Evolutionary conservation across 1,140 invertebrate genomes (phyloP), one percentile per base, ranked within the genome.

Genomic region (Drosophila paulistorum): DNA sequence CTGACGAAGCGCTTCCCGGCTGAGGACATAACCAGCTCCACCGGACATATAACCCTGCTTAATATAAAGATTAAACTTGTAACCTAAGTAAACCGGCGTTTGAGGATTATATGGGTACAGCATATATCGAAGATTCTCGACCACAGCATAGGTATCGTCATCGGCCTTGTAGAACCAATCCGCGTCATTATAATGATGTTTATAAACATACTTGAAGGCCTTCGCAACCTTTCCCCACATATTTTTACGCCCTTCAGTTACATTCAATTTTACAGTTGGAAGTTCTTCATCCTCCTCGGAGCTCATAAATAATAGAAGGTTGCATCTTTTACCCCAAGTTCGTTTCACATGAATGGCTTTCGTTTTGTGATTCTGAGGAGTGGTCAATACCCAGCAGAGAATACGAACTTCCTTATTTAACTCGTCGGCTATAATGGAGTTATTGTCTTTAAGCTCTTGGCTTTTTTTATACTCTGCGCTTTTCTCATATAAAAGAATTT

Each of bases 131-230:
- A 98, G 93, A 93, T 98, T 98, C 92, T 98, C 97, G 1, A 98
- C 94, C 55, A 98, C 94, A n/a, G 98, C 96, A 91, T 97, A 98
- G 7, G 97, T 98, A 90, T 98, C 97, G 93, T 98, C 97, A 86
- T 98, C 97, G 41, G 97, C 97, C 93, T 98, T 99, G 81, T 98
- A 93, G 90, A 98, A 98, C 97, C 97, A 98, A 92, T 98, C 97
- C 14, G 95, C 96, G 70, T 97, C 94, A 75, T 97, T 93, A 26
- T 94, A 93, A 89, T 98, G 95, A 90, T 97, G 93, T 54, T 96
- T 93, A 81, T 97, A 97, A n/a, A 97, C 94, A 89, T 98, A 97
- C 87, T 95, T 95, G 91, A 98, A 99, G 0, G 97, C 97, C 83
- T 96, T 95, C 93, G 98, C 98, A 0, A 98, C 99, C 93, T 99